These are phyloP conservation scores for Augiades crinisus DNA, from an alignment of 2,888 invertebrate species.

Conservation along the genomic window DNA sequence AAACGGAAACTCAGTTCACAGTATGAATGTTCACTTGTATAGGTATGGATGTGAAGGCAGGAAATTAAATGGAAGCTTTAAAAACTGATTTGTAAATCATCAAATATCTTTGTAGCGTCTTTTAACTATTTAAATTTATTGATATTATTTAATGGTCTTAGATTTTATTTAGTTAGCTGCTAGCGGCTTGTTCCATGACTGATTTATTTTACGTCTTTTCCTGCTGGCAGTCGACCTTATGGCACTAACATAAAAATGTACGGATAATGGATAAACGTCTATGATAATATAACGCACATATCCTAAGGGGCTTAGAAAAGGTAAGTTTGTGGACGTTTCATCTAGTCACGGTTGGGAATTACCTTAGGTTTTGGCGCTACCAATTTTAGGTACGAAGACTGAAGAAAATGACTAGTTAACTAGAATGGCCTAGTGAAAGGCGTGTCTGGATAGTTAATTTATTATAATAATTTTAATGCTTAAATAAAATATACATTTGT, in stretches of 20 bases:
- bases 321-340: not conserved
- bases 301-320: not conserved
- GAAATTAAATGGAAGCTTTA: not conserved
- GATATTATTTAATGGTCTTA: not conserved
- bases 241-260: too few relatives aligned
- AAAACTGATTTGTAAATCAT: too few relatives aligned
- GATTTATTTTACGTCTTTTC: too few relatives aligned
- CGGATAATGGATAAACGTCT: too few relatives aligned
- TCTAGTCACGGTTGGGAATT: slow-evolving; percentile 12
- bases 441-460: not conserved
- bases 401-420: slow-evolving; percentile 5
- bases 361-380: not conserved
- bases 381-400: slow-evolving; percentile 10
- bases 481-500: not conserved
- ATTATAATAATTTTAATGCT: slow-evolving; percentile 5
- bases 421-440: not conserved
- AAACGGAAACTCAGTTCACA: not conserved
- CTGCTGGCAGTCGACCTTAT: too few relatives aligned
- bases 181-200: not conserved
- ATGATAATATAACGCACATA: too few relatives aligned
- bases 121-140: not conserved
- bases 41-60: not conserved
- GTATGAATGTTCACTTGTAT: not conserved
- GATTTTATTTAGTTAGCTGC: not conserved
- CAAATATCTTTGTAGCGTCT: too few relatives aligned